Base-by-base conservation (phyloP, 1,140 invertebrate genomes). In the Drosophila pallidifrons region DNA sequence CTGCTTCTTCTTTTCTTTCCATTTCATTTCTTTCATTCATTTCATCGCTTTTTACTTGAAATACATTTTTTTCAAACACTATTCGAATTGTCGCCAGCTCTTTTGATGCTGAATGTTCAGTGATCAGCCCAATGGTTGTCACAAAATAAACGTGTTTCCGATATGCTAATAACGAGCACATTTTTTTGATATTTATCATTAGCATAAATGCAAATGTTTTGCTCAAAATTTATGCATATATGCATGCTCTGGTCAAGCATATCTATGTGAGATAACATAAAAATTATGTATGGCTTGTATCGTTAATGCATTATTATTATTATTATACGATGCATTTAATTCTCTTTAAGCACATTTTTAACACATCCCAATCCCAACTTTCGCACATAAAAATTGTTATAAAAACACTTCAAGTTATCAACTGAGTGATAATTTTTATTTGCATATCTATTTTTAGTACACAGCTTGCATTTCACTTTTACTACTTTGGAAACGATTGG, bases 401-500 rank as follows among this genome's bases (percentile, higher is more conserved):
- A 60, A 71, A 81, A 69, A 75, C 38, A 58, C 45, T 64, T 83
- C 51, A 66, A 13, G n/a, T 35, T 46, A 59, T 59, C 38, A 11
- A 16, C 15, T 11, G 20, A 5, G 20, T 30, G 35, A 55, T 28
- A 28, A 69, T 57, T 81, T 80, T 83, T 66, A 77, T 83, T 85
- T 69, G 73, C 81, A 72, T 83, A 77, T 77, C 70, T 51, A 79
- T 80, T 66, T 73, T 77, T 67, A 54, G 61, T 13, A 5, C 59
- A 16, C 11, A 38, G 32, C 63, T 41, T 38, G 55, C 68, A 77
- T 82, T 82, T 82, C 80, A 83, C 80, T 83, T 82, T 83, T 76
- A 47, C 7, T 49, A 46, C 59, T 47, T 32, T 58, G 47, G 60
- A 61, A 25, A 66, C 45, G 20, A 6, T 2, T 16, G 47, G 47